These are phyloP conservation scores for Arenaria interpres DNA, from an alignment of 2,113 vertebrate genomes.

Conservation along the genomic window DNA sequence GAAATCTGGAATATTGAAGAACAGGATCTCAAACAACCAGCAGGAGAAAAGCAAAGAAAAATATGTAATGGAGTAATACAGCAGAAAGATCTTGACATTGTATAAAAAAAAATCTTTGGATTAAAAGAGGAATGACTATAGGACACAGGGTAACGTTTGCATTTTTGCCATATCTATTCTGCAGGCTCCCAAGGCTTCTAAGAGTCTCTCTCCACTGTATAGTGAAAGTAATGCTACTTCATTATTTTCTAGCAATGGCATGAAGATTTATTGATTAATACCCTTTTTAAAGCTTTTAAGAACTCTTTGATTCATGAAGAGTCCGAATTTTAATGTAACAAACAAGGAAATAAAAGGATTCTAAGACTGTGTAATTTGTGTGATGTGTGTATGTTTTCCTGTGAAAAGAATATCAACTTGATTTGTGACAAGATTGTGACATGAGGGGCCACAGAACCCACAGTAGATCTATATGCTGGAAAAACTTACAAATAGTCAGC, in stretches of 20 bases:
- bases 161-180: neutral
- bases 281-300: neutral
- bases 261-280: neutral
- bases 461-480: neutral
- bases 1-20: neutral
- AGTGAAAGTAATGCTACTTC: neutral
- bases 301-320: neutral
- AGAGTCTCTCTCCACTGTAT: neutral
- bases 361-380: neutral
- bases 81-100: neutral
- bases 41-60: neutral
- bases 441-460: neutral
- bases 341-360: neutral
- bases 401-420: neutral
- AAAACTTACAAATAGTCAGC: neutral
- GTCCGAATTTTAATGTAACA: neutral
- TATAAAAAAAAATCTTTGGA: neutral
- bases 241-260: neutral
- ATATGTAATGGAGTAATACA: neutral
- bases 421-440: neutral
- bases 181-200: neutral
- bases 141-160: neutral
- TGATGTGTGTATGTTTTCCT: neutral
- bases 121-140: neutral
- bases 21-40: neutral